phyloP scores from a whole-genome alignment of 2,113 vertebrate species.

The Datnioides undecimradiatus region DNA sequence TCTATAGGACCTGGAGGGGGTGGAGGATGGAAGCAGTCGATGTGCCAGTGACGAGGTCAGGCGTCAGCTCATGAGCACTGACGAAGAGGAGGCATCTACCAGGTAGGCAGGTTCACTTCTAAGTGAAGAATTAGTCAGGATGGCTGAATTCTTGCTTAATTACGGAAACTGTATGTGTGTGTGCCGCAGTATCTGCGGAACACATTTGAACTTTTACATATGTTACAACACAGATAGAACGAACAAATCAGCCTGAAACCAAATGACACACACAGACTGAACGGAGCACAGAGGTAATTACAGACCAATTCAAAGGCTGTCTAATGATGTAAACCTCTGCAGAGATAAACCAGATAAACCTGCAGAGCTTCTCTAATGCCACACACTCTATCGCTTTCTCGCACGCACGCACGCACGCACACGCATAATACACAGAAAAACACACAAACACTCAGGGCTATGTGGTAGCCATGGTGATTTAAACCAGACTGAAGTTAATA shows the following conservation, averaged over 20 bases:
- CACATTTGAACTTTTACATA: too few species aligned
- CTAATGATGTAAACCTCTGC: slow-evolving; percentile 57
- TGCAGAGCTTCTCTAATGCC: slow-evolving; percentile 55
- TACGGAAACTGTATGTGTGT: background rate
- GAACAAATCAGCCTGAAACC: slow-evolving; percentile 21
- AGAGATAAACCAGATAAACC: slow-evolving; percentile 72
- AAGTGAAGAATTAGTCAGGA: background rate
- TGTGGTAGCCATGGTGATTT: slow-evolving; percentile 43
- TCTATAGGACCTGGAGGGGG: slow-evolving; percentile 67
- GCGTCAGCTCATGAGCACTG: slow-evolving; percentile 44
- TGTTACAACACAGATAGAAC: background rate
- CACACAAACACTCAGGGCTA: slow-evolving; percentile 1
- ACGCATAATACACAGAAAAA: too few species aligned
- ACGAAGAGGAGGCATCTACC: slow-evolving; percentile 50
- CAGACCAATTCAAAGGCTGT: slow-evolving; percentile 24
- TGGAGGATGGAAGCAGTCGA: slow-evolving; percentile 46
- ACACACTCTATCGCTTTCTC: background rate
- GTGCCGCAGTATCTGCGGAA: too few species aligned
- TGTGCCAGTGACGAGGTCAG: slow-evolving; percentile 13
- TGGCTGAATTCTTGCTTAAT: background rate
- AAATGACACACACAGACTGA: background rate
- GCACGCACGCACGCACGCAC: background rate
- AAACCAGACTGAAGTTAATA: slow-evolving; percentile 47
- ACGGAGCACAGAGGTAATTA: slow-evolving; percentile 54
- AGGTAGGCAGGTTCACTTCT: slow-evolving; percentile 68